Conservation (phyloP, 2,797 vertebrate genomes). For the Gymnothorax reevesii region DNA sequence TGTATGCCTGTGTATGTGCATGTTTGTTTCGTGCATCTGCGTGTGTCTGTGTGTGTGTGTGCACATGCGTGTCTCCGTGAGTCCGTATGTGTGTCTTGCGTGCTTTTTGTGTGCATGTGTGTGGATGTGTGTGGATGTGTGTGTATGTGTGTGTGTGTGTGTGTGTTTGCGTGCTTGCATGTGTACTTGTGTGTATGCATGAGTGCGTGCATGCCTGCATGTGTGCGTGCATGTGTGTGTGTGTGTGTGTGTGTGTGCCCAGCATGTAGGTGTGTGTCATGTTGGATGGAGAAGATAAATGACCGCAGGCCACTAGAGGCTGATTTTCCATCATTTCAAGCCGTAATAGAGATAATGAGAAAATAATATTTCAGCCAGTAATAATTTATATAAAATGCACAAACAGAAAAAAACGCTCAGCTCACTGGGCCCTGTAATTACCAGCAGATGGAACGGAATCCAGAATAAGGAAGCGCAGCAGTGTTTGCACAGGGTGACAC, state of each 20-base stretch:
- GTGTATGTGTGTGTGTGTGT: too few relatives aligned
- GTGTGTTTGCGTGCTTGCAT: too few relatives aligned
- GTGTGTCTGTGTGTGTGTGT: too few relatives aligned
- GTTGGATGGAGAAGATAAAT: slow-evolving; percentile 23
- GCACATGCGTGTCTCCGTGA: too few relatives aligned
- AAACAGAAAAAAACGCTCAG: slow-evolving; percentile 24
- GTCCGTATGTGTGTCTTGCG: too few relatives aligned
- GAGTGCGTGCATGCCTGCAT: not conserved
- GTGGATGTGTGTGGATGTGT: not conserved
- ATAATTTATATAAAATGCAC: slow-evolving; percentile 28
- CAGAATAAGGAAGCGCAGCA: slow-evolving; percentile 4
- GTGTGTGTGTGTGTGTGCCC: not conserved
- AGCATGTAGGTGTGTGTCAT: not conserved
- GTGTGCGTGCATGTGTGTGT: not conserved
- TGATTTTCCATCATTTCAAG: not conserved
- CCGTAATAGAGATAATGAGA: slow-evolving; percentile 3
- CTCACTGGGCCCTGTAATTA: slow-evolving; percentile 28
- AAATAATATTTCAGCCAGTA: slow-evolving; percentile 29
- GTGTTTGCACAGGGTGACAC: not conserved
- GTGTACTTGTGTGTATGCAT: too few relatives aligned
- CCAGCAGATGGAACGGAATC: slow-evolving; percentile 23
- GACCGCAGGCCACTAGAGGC: slow-evolving; percentile 7
- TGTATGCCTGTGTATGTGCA: too few relatives aligned
- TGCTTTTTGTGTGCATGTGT: not conserved
- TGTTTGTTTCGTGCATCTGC: too few relatives aligned